phyloP scores from a whole-genome alignment of 2,113 vertebrate species.

The Lepisosteus osseus region DNA sequence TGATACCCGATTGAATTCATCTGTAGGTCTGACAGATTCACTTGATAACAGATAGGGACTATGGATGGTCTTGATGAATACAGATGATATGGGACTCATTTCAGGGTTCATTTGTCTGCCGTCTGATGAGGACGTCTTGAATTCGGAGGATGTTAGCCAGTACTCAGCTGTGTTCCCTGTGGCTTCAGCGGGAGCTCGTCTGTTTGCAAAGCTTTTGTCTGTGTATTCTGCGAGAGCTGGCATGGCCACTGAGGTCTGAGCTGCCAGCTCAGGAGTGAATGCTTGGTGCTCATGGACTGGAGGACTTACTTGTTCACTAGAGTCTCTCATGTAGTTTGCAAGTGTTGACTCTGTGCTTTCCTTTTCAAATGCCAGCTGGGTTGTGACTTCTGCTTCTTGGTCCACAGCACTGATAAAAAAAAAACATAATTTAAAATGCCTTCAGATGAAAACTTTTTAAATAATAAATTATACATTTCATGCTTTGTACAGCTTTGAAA shows the following conservation, averaged over 20 bases:
- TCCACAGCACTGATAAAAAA: conserved; percentile 34
- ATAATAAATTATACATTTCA: too few relatives aligned
- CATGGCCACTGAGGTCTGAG: conserved; percentile 48
- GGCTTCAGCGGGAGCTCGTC: conserved; percentile 23
- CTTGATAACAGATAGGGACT: background rate
- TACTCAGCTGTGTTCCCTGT: conserved; percentile 11
- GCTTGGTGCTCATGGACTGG: conserved; percentile 60
- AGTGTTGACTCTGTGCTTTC: conserved; percentile 35
- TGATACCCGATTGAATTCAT: conserved; percentile 46
- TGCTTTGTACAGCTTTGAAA: too few relatives aligned
- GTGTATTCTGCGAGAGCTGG: conserved; percentile 13
- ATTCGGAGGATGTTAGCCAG: conserved; percentile 38
- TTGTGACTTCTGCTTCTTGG: conserved; percentile 25
- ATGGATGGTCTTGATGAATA: background rate
- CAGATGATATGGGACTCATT: background rate
- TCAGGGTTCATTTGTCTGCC: background rate
- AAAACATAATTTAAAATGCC: conserved; percentile 6
- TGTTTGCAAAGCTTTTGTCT: conserved; percentile 32
- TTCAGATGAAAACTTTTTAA: too few relatives aligned
- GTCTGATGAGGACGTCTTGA: conserved; percentile 9
- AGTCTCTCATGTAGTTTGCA: conserved; percentile 25
- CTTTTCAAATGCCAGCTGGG: conserved; percentile 49
- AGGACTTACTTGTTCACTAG: conserved; percentile 69
- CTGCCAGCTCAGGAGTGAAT: conserved; percentile 42
- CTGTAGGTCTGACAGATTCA: conserved; percentile 17